Percentiles rank a stretch among this genome's conserved stretches.
phyloP scores from a whole-genome alignment of 2,888 invertebrate genomes.

The Helicoverpa assulta region DNA sequence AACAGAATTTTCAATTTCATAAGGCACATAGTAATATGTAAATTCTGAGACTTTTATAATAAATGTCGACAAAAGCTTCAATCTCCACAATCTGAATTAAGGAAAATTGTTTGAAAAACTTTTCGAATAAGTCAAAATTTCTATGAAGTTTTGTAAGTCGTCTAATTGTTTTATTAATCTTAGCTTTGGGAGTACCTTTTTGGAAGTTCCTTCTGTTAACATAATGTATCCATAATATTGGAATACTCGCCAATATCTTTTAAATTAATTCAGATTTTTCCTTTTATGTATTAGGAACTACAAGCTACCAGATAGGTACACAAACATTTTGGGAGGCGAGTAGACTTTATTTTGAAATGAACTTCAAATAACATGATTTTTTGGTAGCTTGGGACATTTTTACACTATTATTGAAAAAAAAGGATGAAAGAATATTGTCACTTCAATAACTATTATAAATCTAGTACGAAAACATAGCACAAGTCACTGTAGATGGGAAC shows the following conservation, averaged over 20 bases:
- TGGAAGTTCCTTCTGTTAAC: conserved; percentile 6
- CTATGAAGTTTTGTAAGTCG: conserved; percentile 48
- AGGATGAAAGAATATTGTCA: no score
- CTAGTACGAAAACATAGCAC: background rate
- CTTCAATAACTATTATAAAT: no score
- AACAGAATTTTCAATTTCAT: conserved; percentile 8
- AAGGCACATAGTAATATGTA: conserved; percentile 38
- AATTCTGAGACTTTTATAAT: conserved; percentile 49
- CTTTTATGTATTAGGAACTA: no score
- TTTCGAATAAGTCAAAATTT: conserved; percentile 59
- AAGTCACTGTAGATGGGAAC: background rate
- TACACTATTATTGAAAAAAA: no score
- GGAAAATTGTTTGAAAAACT: conserved; percentile 54
- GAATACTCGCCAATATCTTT: background rate
- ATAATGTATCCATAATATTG: background rate
- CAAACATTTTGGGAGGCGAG: no score
- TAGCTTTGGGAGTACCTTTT: conserved; percentile 32
- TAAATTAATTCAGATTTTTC: no score
- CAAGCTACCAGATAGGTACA: no score
- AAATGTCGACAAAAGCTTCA: conserved; percentile 53
- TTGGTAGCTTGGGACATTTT: no score
- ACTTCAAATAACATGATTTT: no score
- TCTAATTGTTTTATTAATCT: conserved; percentile 58
- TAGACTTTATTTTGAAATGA: no score
- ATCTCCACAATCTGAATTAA: conserved; percentile 56